Evolutionary conservation across 2,113 vertebrate genomes (phyloP), one percentile per base, ranked within the genome.

Genomic region (Malurus elegans): DNA sequence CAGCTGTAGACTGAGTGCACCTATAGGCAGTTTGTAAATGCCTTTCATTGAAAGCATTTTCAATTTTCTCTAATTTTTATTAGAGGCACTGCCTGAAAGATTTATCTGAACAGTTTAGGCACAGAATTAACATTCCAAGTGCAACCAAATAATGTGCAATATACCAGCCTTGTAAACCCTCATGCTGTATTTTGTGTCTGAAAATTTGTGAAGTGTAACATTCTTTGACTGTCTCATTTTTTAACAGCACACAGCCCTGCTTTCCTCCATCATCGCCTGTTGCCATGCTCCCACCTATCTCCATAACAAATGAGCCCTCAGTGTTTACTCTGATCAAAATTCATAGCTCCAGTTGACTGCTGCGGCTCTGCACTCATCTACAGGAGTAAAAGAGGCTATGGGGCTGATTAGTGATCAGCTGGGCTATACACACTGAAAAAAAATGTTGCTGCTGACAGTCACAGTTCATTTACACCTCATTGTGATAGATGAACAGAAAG

Each of bases 311-410:
- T 78, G 88, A 95, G 79, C 80, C 87, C 83, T 93, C 8, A 0
- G 67, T 96, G 65, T 93, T 92, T 90, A 79, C 65, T 84, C 58
- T 83, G 56, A 93, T 97, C 86, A 96, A 95, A 96, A 97, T 94
- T 96, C 95, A 95, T 61, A 94, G 86, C 84, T 93, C 75, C 74
- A 91, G 62, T 73, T 82, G 92, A 74, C 87, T 69, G 78, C 78
- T 86, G 65, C 1, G 0, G 20, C 80, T 92, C 45, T 66, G 56
- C 34, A 47, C 60, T 66, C 70, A 88, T 65, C 65, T 88, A 17
- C 50, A 45, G 86, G 80, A 75, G 25, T 60, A 81, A 88, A 86
- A 57, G 44, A 76, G 79, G 74, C 76, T 62, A 42, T 53, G 58
- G 47, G 69, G 32, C 57, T 95, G 78, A 93, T 87, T 69, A 86